phyloP scores from a whole-genome alignment of 2,797 vertebrate species.

The Thunnus albacares region DNA sequence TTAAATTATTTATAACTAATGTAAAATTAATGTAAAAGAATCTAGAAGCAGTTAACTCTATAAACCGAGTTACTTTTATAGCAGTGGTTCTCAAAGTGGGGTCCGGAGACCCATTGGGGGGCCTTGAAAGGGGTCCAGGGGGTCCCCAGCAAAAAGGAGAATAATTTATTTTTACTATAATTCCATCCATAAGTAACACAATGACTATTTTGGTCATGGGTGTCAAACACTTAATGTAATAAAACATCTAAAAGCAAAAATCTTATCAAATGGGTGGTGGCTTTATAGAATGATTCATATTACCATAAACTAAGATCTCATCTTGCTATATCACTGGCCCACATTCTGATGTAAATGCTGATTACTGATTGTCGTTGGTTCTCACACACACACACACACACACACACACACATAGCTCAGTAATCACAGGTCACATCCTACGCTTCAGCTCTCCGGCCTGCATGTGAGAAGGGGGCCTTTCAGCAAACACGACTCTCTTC shows the following conservation, averaged over 20 bases:
- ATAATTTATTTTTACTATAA: too few species aligned
- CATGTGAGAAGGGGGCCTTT: constrained; percentile 49
- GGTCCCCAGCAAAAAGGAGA: too few species aligned
- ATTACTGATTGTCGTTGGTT: constrained; percentile 28
- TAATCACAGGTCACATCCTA: constrained; percentile 72
- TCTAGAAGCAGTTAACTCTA: constrained; percentile 2
- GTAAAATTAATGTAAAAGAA: constrained; percentile 32
- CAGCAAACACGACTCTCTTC: constrained; percentile 51
- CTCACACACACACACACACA: constrained; percentile 1
- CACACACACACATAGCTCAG: constrained; percentile 38
- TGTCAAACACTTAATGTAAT: too few species aligned
- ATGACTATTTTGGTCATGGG: too few species aligned
- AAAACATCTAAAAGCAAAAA: too few species aligned
- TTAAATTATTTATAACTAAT: constrained; percentile 50
- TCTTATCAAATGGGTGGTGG: too few species aligned
- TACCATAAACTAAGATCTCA: constrained; percentile 5
- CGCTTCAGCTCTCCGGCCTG: constrained; percentile 55
- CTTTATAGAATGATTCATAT: constrained; percentile 27
- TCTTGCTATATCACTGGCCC: constrained; percentile 48
- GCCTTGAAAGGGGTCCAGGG: too few species aligned
- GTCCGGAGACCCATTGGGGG: too few species aligned
- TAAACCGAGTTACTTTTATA: background rate
- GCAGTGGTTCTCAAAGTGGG: too few species aligned
- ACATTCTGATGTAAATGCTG: constrained; percentile 56
- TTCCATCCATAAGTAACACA: too few species aligned